A percentile compares a stretch with the other conserved stretches of the same genome.
Conservation (phyloP, 2,888 invertebrate genomes). For the Tipula lateralis region DNA sequence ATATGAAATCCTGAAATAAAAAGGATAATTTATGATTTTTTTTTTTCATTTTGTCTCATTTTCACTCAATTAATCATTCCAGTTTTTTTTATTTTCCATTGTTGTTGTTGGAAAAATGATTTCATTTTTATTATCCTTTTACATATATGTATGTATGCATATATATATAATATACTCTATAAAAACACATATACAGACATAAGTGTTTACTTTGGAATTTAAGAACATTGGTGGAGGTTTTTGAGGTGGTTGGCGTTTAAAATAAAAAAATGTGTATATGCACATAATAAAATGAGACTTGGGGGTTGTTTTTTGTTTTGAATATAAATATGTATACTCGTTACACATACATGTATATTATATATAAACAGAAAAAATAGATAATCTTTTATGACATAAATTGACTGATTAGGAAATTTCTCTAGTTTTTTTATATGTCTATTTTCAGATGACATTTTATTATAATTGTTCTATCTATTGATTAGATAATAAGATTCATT, state of each 20-base stretch:
- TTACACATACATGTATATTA: background rate
- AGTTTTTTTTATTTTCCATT: background rate
- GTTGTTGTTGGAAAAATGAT: constrained; percentile 1
- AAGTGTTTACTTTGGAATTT: background rate
- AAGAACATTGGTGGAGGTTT: background rate
- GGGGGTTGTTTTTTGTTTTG: background rate
- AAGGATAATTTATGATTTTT: constrained; percentile 6
- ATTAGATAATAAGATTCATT: background rate
- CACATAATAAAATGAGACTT: background rate
- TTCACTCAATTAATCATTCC: constrained; percentile 19
- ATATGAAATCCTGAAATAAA: background rate
- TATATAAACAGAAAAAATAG: background rate
- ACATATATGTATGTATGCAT: background rate
- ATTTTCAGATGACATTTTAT: background rate
- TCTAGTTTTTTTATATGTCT: background rate
- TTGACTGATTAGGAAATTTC: constrained; percentile 4
- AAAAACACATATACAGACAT: background rate
- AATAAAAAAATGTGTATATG: background rate
- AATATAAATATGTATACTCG: background rate
- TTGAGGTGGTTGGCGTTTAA: background rate
- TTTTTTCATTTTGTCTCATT: background rate
- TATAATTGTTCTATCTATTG: background rate
- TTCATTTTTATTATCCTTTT: constrained; percentile 24
- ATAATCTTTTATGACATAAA: constrained; percentile 7
- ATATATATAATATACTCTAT: background rate